Base-by-base conservation (phyloP, 2,888 invertebrate species). In the Cryptophagus acutangulus region DNA sequence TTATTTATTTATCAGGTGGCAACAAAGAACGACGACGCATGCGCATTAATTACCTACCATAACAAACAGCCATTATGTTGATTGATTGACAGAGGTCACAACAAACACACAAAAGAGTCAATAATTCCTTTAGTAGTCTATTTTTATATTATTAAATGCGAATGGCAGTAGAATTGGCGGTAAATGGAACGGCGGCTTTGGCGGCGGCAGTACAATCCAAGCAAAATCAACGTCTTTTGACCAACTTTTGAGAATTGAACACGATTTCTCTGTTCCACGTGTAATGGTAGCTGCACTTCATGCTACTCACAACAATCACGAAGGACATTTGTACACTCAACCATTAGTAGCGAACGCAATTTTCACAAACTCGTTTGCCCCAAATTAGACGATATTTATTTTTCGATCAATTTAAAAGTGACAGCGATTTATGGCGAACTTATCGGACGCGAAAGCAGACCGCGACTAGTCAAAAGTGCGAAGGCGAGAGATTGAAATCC, bases 261-360 rank as follows among this genome's bases (percentile, higher is more conserved):
- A 90, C 85, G 72, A 90, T 89, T 76, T 89, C 88, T 74, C 85
- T 83, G 74, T 87, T 89, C 89, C 89, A 90, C 76, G 87, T 87
- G 81, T 86, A 87, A 72, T 81, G 83, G 79, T 88, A 88, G 74
- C 81, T 81, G 81, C 82, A 84, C 76, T 74, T 75, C 77, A 78
- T 77, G 72, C 77, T 76, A 76, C 69, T 58, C 61, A 59, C 59
- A 57, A 51, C 52, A 53, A 51, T 47, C 48, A 51, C 41, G 50
- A 51, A 43, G 55, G 51, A 50, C 72, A 71, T 71, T 64, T 60
- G 69, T 55, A 67, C 65, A 46, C 54, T 37, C 44, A 51, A 51
- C 57, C 65, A 67, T 64, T 53, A 58, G 61, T 58, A 20, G 8
- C 3, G 24, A 25, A 31, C 37, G 10, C 33, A 15, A 15, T 15